Evolutionary conservation across 64 coral and sea anemone species (phyloP).

Genomic region (Pocillopora damicornis): DNA sequence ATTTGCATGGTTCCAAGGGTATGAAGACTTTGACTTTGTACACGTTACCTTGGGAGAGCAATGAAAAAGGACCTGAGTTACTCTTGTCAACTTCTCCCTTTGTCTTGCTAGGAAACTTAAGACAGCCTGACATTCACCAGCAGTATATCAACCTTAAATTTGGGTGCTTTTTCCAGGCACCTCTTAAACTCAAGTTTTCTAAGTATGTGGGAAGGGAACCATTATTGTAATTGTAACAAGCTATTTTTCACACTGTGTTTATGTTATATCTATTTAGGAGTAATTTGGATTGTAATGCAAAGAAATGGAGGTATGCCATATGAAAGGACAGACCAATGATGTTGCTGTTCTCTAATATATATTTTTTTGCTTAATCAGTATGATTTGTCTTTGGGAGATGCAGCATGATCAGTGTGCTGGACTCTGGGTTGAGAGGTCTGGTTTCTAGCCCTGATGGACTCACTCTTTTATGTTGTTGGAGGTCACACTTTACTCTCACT

Average conservation of each 20-base stretch:
- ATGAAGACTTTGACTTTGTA: not conserved
- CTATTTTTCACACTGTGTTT: not conserved
- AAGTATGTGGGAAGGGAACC: too few species aligned
- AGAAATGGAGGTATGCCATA: slow-evolving; percentile 89
- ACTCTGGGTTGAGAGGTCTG: too few species aligned
- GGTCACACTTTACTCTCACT: too few species aligned
- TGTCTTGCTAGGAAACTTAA: not conserved
- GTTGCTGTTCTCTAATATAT: too few species aligned
- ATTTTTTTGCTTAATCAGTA: too few species aligned
- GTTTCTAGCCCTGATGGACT: too few species aligned
- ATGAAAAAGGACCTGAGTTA: not conserved
- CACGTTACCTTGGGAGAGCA: not conserved
- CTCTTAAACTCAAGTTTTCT: not conserved
- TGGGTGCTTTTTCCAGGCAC: not conserved
- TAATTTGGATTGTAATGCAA: slow-evolving; percentile 93
- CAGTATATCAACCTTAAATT: not conserved
- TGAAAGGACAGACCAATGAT: not conserved
- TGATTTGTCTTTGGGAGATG: too few species aligned
- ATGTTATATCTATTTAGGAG: slow-evolving; percentile 51
- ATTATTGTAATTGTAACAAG: too few species aligned
- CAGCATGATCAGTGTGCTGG: too few species aligned
- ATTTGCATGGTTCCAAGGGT: slow-evolving; percentile 99
- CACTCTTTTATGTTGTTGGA: too few species aligned
- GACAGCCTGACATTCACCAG: not conserved
- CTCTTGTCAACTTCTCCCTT: too few species aligned